A percentile compares a stretch with the other conserved stretches of the same genome.
phyloP scores from a whole-genome alignment of 2,888 invertebrate species.

The Lithosia quadra region DNA sequence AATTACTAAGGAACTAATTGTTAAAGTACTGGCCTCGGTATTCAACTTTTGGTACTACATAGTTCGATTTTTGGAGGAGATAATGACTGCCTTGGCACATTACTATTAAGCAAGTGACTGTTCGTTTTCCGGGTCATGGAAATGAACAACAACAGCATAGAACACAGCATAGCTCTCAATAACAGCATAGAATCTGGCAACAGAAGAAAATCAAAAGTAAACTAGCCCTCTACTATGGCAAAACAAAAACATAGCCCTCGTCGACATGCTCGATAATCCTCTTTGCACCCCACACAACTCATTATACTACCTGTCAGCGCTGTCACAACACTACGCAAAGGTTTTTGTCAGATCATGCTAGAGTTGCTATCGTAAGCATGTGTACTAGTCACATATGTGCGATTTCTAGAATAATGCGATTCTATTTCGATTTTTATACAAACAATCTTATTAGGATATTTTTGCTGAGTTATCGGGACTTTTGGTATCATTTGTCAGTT shows the following conservation, averaged over 20 bases:
- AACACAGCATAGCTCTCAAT: too few relatives aligned
- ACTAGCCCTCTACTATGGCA: background rate
- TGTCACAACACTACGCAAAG: conserved; percentile 2
- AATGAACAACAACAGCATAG: too few relatives aligned
- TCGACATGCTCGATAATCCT: background rate
- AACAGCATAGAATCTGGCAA: background rate
- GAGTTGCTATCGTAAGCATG: background rate
- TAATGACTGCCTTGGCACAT: too few relatives aligned
- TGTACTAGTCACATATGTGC: background rate
- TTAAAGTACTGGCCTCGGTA: too few relatives aligned
- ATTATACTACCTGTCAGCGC: conserved; percentile 4
- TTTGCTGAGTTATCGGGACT: background rate
- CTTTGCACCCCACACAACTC: background rate
- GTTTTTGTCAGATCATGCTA: conserved; percentile 2
- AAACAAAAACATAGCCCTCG: background rate
- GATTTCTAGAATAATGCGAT: background rate
- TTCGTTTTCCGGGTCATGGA: background rate
- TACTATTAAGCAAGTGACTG: background rate
- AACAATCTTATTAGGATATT: background rate
- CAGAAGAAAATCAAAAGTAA: background rate
- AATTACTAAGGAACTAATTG: too few relatives aligned
- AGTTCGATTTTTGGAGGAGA: too few relatives aligned
- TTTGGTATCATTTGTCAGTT: background rate
- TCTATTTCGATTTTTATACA: background rate
- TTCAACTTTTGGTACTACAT: too few relatives aligned